Base-by-base conservation (phyloP, 2,888 invertebrate species). In the Lathronympha strigana region DNA sequence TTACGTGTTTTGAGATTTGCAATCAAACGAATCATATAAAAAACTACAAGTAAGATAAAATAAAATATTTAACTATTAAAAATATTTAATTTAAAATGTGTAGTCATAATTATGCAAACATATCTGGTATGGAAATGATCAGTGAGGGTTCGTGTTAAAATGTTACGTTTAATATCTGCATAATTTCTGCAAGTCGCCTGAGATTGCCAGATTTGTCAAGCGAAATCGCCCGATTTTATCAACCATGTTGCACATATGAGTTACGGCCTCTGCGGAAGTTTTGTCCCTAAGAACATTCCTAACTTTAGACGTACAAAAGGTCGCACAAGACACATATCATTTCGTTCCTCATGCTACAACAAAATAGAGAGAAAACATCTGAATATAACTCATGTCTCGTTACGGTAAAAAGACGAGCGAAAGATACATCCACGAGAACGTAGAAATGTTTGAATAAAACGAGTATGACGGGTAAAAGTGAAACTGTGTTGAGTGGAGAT, bases 401-500 rank as follows among this genome's bases (percentile, higher is more conserved):
- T 19, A 43, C 3, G 13, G 11, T 1, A 43, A 57, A 45, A 31
- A 28, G 55, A 54, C 38, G 25, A 28, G 19, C 33, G 33, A 36
- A 33, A n/a, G 21, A 25, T 49, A 47, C 19, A 19, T 17, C 28
- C 49, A 45, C 23, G 23, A 31, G 31, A 17, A 51, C 50, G 45
- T 21, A 54, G 36, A 63, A 55, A 43, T 33, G 21, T 61, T 28
- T 61, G 49, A 45, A 66, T 54, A 31, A 60, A 51, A 50, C 17
- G 21, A 31, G 15, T 25, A 53, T 38, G 23, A 53, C 31, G 40
- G n/a, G 19, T 49, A 66, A 54, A 61, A 66, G 53, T 61, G 54
- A 54, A 54, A 61, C 53, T 31, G 11, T 54, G 60, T 47, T 38
- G 36, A 53, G 38, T 47, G 54, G 38, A 61, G 53, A 49, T 66